These are phyloP conservation scores for Montipora capitata DNA, from an alignment of 92 coral and sea anemone species.

Conservation along the genomic window DNA sequence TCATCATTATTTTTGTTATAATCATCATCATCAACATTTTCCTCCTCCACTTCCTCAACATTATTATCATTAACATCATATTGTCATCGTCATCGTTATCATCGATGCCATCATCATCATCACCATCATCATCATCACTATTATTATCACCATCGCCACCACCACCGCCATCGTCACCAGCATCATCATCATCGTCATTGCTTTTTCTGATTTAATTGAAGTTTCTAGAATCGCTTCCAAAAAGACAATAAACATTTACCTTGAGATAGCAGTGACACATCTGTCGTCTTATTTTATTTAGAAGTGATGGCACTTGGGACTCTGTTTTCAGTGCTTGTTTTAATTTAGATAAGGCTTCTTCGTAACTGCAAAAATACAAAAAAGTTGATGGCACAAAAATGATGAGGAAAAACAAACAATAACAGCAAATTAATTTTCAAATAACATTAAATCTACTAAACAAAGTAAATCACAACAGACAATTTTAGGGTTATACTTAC, in stretches of 20 bases:
- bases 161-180: background rate
- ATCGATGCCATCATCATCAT: no score
- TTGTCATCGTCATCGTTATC: background rate
- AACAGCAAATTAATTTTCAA: no score
- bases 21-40: background rate
- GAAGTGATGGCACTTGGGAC: slow-evolving; percentile 81
- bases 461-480: no score
- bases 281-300: slow-evolving; percentile 87
- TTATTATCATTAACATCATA: no score
- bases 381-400: background rate
- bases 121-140: no score
- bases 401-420: background rate
- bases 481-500: slow-evolving; percentile 61
- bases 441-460: no score
- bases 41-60: background rate
- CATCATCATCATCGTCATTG: no score
- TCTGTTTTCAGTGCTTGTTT: slow-evolving; percentile 94
- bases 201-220: no score
- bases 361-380: slow-evolving; percentile 73
- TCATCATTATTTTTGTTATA: no score
- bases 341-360: slow-evolving; percentile 89
- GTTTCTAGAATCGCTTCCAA: no score
- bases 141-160: background rate
- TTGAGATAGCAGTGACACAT: slow-evolving; percentile 95
- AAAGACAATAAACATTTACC: slow-evolving; percentile 46